phyloP scores from a whole-genome alignment of 2,888 invertebrate genomes.

The Idaea aversata region DNA sequence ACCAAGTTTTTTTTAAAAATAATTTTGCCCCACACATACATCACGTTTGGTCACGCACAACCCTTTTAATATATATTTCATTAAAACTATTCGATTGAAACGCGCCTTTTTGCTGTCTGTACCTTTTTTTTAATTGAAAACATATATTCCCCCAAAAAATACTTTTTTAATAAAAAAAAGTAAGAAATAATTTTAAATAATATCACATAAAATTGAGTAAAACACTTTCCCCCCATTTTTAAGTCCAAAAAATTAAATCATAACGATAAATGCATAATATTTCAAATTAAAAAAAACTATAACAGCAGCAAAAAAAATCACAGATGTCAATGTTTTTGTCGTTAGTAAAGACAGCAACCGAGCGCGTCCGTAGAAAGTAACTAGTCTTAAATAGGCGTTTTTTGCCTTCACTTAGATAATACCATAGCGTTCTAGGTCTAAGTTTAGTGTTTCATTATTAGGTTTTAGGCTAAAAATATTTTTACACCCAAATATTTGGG shows the following conservation, averaged over 20 bases:
- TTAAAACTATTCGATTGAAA: neutral
- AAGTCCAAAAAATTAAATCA: too few relatives aligned
- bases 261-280: neutral
- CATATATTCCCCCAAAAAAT: too few relatives aligned
- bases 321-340: neutral
- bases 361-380: neutral
- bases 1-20: neutral
- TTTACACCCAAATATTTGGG: neutral
- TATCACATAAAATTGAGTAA: too few relatives aligned
- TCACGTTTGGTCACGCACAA: neutral
- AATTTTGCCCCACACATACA: conserved; percentile 4
- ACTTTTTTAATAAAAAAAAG: too few relatives aligned
- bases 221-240: too few relatives aligned
- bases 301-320: neutral
- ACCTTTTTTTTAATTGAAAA: neutral
- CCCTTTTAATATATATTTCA: neutral
- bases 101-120: neutral
- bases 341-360: neutral
- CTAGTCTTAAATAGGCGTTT: neutral
- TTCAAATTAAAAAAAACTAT: neutral
- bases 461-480: neutral
- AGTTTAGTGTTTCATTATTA: neutral
- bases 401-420: neutral
- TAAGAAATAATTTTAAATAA: too few relatives aligned
- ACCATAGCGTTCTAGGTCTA: neutral